Conservation (phyloP, 2,113 vertebrate genomes). For the Tiliqua scincoides region DNA sequence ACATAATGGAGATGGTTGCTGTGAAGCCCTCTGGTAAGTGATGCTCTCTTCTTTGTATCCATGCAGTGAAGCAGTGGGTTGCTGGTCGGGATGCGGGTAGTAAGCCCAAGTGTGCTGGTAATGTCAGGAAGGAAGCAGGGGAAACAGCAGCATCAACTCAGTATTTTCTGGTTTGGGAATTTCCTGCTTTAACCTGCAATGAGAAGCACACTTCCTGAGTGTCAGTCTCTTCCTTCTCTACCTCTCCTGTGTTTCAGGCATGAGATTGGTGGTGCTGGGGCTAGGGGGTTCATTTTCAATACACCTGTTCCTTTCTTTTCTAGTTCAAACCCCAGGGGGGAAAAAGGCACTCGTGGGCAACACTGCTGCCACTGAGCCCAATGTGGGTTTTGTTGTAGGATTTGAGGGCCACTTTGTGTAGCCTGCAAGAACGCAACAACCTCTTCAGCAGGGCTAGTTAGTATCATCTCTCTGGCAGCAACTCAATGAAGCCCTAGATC, state of each 20-base stretch:
- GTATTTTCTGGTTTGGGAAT: not conserved
- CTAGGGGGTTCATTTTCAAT: not conserved
- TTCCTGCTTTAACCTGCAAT: not conserved
- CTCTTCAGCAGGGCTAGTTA: not conserved
- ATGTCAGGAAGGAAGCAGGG: not conserved
- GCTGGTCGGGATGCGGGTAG: not conserved
- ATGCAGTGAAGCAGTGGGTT: not conserved
- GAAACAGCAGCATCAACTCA: too few species aligned
- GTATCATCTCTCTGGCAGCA: too few species aligned
- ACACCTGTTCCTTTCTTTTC: not conserved
- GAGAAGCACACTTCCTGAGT: not conserved
- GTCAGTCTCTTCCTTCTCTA: not conserved
- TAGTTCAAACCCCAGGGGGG: not conserved
- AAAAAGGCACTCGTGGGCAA: too few species aligned
- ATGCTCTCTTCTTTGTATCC: not conserved
- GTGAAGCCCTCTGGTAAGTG: conserved; percentile 52
- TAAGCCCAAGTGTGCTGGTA: not conserved
- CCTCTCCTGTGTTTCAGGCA: not conserved
- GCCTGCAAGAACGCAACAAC: too few species aligned
- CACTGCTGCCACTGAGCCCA: too few species aligned
- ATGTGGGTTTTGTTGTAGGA: too few species aligned
- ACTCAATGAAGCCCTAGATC: not conserved
- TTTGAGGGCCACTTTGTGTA: too few species aligned
- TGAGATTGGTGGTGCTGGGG: not conserved
- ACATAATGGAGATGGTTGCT: conserved; percentile 12